Evolutionary conservation across 2,797 vertebrate genomes (phyloP).

Genomic region (Saxicola maurus): DNA sequence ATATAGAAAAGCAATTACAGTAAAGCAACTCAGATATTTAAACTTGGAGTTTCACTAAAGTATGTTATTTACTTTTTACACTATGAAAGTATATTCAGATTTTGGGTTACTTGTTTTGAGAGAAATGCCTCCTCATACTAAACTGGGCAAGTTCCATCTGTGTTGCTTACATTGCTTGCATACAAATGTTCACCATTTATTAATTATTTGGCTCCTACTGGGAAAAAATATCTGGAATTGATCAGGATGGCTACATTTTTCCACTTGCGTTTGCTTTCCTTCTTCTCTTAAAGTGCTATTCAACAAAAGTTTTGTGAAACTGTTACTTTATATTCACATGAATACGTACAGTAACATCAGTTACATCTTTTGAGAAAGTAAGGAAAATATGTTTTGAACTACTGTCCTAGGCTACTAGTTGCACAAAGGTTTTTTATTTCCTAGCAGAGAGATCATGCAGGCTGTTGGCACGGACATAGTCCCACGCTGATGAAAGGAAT

Average conservation of each 20-base stretch:
- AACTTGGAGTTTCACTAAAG: background rate
- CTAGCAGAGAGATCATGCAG: background rate
- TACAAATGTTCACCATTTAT: background rate
- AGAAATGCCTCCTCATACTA: background rate
- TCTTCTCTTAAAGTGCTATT: background rate
- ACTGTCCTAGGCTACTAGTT: background rate
- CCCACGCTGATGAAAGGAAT: conserved; percentile 2
- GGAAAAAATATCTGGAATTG: background rate
- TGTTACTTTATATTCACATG: background rate
- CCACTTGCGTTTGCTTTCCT: background rate
- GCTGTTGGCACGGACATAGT: background rate
- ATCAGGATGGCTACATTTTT: background rate
- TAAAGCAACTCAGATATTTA: background rate
- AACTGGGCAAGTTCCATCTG: background rate
- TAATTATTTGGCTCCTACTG: background rate
- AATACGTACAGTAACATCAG: background rate
- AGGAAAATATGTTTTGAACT: background rate
- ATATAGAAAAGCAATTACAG: background rate
- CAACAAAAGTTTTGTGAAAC: background rate
- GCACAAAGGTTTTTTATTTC: conserved; percentile 4
- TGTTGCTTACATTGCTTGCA: background rate
- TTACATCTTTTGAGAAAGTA: background rate
- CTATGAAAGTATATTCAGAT: background rate
- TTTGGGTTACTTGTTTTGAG: background rate
- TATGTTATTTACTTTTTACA: background rate